Conservation (phyloP, 2,888 invertebrate species). For the Frankliniella intonsa region DNA sequence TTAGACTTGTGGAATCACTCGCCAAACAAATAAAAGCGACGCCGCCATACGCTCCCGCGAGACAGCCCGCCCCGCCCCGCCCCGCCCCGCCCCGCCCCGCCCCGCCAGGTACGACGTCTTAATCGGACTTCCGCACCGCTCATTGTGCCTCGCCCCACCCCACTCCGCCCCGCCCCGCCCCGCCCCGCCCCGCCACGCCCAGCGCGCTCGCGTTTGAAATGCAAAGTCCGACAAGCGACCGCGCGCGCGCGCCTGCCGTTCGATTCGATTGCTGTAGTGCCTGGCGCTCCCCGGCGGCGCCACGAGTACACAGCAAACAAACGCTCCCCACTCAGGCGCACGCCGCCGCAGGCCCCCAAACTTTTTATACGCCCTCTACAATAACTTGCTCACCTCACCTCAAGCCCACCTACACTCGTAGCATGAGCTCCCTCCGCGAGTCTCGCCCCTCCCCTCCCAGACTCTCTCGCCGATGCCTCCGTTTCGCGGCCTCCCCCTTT, state of each 20-base stretch:
- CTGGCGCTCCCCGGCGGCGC: not conserved
- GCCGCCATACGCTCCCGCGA: not conserved
- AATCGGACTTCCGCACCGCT: not conserved
- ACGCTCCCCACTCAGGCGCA: too few relatives aligned
- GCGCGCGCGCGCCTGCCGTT: too few relatives aligned
- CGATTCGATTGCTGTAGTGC: slow-evolving; percentile 5
- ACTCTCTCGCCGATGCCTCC: too few relatives aligned
- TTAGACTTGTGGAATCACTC: slow-evolving; percentile 14
- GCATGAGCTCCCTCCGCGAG: too few relatives aligned
- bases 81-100: not conserved
- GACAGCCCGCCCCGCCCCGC: not conserved
- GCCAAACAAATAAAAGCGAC: not conserved
- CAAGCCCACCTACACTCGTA: too few relatives aligned
- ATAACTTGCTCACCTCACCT: not conserved
- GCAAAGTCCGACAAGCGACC: not conserved
- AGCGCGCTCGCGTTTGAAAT: not conserved
- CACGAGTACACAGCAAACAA: not conserved
- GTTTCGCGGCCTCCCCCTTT: not conserved
- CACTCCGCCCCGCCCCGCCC: not conserved
- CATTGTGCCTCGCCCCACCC: not conserved
- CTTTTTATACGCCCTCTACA: not conserved
- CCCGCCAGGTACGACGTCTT: not conserved
- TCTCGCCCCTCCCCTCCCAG: too few relatives aligned
- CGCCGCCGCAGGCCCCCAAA: too few relatives aligned
- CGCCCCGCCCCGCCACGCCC: not conserved